Percentiles rank a stretch among this genome's conserved stretches.
Conservation (phyloP, 2,888 invertebrate species). For the Microplitis deprimator region DNA sequence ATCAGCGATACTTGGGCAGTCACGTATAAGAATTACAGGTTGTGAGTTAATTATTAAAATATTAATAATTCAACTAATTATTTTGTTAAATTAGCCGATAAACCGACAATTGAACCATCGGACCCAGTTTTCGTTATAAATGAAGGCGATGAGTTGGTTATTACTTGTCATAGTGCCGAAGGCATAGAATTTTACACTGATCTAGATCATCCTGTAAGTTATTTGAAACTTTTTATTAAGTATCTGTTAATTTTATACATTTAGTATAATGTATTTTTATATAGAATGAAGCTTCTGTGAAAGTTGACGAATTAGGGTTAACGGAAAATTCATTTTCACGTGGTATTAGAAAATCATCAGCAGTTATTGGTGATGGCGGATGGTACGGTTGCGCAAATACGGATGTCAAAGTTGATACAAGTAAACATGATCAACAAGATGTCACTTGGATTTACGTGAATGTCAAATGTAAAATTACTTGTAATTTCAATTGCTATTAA, state of each 20-base stretch:
- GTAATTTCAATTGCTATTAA: no score
- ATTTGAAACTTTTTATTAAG: not conserved
- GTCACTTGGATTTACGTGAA: not conserved
- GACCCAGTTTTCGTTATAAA: not conserved
- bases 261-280: no score
- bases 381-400: conserved; percentile 16
- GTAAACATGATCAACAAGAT: not conserved
- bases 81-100: not conserved
- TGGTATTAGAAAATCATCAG: not conserved
- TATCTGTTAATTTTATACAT: no score
- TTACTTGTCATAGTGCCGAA: not conserved
- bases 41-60: no score
- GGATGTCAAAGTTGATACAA: not conserved
- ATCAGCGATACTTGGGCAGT: no score
- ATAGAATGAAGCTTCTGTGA: no score
- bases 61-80: no score
- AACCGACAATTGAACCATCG: not conserved
- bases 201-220: not conserved
- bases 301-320: not conserved
- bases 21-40: no score
- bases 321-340: not conserved
- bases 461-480: not conserved
- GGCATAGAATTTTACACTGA: not conserved
- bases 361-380: not conserved
- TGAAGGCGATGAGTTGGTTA: not conserved